A percentile compares a stretch with the other conserved stretches of the same genome.
phyloP scores from a whole-genome alignment of 2,888 invertebrate genomes.

The Protonemura montana region DNA sequence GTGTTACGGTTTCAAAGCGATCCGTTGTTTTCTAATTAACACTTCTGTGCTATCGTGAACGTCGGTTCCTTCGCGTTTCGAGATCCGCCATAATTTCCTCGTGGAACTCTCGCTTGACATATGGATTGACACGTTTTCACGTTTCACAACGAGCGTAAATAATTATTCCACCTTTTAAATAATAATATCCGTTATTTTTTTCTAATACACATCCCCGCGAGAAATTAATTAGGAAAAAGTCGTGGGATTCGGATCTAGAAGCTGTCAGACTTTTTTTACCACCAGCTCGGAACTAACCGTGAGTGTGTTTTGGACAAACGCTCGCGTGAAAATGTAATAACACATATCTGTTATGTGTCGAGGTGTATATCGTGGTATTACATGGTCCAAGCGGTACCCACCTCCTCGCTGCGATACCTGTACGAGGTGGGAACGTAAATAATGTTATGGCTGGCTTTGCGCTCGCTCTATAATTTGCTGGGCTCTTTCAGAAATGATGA shows the following conservation, averaged over 20 bases:
- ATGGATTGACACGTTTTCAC: background rate
- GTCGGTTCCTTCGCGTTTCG: background rate
- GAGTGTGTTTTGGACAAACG: background rate
- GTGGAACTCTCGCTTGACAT: background rate
- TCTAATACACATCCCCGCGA: background rate
- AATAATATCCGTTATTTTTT: constrained; percentile 9
- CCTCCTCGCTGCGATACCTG: background rate
- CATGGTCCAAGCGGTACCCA: background rate
- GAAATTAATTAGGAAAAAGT: constrained; percentile 27
- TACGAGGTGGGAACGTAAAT: background rate
- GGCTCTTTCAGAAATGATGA: constrained; percentile 5
- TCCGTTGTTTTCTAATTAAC: background rate
- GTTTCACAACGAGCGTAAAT: background rate
- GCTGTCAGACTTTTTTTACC: background rate
- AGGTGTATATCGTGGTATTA: background rate
- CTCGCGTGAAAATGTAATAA: background rate
- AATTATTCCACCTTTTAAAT: constrained; percentile 27
- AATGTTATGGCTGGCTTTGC: background rate
- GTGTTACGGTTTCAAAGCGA: background rate
- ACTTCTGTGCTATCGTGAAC: background rate
- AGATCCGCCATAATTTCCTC: background rate
- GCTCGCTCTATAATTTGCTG: background rate
- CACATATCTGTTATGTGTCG: background rate
- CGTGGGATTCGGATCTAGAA: background rate
- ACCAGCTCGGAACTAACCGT: background rate